Percentiles rank a stretch among this genome's conserved stretches.
Conservation (phyloP, 2,113 vertebrate species). For the Myanophis thanlyinensis region DNA sequence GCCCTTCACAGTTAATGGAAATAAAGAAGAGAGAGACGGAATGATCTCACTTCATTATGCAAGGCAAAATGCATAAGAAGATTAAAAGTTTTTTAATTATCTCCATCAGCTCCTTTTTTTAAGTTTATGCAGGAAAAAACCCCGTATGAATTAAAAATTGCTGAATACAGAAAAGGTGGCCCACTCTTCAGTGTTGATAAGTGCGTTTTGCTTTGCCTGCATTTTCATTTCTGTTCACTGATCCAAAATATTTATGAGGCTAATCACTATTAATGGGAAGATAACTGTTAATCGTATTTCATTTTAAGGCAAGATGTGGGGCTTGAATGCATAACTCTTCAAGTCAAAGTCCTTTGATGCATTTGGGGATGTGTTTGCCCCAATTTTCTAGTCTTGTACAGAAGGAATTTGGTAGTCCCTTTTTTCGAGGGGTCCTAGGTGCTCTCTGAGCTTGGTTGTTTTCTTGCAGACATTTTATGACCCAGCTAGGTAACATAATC, state of each 20-base stretch:
- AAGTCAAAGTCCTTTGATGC: not conserved
- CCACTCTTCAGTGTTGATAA: not conserved
- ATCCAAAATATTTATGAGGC: not conserved
- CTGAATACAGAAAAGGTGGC: not conserved
- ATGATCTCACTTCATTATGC: not conserved
- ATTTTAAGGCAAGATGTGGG: not conserved
- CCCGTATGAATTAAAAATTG: not conserved
- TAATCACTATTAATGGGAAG: not conserved
- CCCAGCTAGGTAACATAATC: not conserved
- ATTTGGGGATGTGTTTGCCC: not conserved
- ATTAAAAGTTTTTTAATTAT: not conserved
- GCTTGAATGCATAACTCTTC: not conserved
- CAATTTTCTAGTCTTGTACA: not conserved
- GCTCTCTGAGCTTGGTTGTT: not conserved
- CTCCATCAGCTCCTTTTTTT: accelerated
- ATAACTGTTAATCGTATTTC: not conserved
- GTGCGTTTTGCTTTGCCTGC: no score
- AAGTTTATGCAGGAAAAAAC: not conserved
- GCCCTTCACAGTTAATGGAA: not conserved
- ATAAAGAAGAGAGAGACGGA: not conserved
- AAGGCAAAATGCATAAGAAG: not conserved
- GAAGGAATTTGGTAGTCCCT: not conserved
- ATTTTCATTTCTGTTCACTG: not conserved
- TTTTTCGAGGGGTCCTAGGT: not conserved
- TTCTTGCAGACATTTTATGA: not conserved